Base-by-base conservation (phyloP, 2,888 invertebrate species). In the Cantharis rustica region DNA sequence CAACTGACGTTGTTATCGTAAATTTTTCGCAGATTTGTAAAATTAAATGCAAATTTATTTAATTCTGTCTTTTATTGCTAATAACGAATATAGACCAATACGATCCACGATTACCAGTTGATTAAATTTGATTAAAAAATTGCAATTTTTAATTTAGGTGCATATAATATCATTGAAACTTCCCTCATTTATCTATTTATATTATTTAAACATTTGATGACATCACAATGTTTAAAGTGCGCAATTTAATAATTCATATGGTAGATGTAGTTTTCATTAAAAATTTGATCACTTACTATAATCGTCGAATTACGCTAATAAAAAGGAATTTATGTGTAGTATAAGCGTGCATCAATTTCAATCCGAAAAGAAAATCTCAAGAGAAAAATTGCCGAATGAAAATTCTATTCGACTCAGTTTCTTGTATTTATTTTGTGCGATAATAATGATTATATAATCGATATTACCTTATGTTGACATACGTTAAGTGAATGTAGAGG, bases 221-320 rank as follows among this genome's bases (percentile, higher is more conserved):
- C 70, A 61, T 27, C 76, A 71, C 66, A 73, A 69, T 72, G 47
- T 73, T 73, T 73, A 73, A 73, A 64, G 69, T 61, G 70, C 69
- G 69, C 76, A 76, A 76, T 76, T 76, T 76, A 73, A 63, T 69
- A 73, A 76, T 76, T 68, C 63, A 75, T 16, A 20, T 16, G 16
- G 20, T 17, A 64, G n/a, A 64, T 64, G 20, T 20, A 64, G n/a
- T 64, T 64, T 64, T 20, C n/a, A 64, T 64, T 64, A 17, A 64
- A 64, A 23, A 16, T 64, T 64, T 64, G 64, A 64, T 64, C 64
- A 64, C 64, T 64, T 64, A 13, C 64, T 64, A 64, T 64, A 64
- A 64, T 20, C n/a, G 64, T 64, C n/a, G 17, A 64, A 64, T 64
- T 64, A 64, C 64, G 20, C 20, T n/a, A 64, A 64, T 64, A 20